Percentiles rank a stretch among this genome's conserved stretches.
Evolutionary conservation across 2,797 vertebrate species (phyloP).

Genomic region (Allobates femoralis): DNA sequence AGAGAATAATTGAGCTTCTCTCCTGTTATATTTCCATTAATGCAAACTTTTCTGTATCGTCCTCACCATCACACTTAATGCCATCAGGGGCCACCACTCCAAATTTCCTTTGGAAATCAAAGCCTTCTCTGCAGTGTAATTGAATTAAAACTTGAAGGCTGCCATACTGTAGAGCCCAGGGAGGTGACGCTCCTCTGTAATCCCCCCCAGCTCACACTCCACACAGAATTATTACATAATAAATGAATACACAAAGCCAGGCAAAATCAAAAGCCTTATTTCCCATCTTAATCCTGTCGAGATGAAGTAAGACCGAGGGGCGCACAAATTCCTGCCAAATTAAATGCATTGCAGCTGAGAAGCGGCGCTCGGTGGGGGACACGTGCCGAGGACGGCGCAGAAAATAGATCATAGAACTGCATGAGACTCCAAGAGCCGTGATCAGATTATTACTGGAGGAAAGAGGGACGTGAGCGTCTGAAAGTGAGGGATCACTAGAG

Average conservation of each 20-base stretch:
- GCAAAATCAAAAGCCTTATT: constrained; percentile 39
- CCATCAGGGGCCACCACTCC: constrained; percentile 3
- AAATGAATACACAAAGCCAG: constrained; percentile 26
- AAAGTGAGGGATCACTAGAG: neutral
- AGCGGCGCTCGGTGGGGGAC: neutral
- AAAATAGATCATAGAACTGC: constrained; percentile 3
- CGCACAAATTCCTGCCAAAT: constrained; percentile 37
- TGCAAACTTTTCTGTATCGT: neutral
- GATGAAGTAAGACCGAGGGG: constrained; percentile 35
- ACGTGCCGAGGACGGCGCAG: neutral
- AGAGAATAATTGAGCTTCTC: neutral
- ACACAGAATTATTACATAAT: constrained; percentile 46
- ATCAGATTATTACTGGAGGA: constrained; percentile 31
- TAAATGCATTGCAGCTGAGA: constrained; percentile 32
- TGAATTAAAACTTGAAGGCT: constrained; percentile 25
- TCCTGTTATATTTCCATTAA: neutral
- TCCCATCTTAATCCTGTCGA: constrained; percentile 38
- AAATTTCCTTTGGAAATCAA: constrained; percentile 8
- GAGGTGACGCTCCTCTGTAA: neutral
- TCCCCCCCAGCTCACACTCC: constrained; percentile 9
- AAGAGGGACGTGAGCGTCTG: neutral
- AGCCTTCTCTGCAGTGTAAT: constrained; percentile 25
- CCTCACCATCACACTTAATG: neutral
- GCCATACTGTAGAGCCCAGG: neutral
- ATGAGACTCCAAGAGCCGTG: neutral